Conservation (phyloP, 2,888 invertebrate species). For the Acrobasis repandana region DNA sequence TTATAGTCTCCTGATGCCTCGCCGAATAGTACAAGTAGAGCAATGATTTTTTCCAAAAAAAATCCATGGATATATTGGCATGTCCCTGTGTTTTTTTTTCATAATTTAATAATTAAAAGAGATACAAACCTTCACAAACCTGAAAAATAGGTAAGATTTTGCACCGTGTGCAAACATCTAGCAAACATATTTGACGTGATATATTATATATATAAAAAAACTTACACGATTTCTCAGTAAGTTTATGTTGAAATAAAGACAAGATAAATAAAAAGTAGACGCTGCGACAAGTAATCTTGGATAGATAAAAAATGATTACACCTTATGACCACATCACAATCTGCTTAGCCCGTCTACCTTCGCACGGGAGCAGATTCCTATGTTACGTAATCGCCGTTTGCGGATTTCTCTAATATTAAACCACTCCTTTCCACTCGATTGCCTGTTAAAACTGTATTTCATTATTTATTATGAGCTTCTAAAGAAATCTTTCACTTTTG, state of each 20-base stretch:
- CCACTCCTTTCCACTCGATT: conserved; percentile 13
- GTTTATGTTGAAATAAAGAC: background rate
- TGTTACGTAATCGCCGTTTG: conserved; percentile 29
- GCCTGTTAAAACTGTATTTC: background rate
- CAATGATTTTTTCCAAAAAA: no score
- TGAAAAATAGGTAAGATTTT: no score
- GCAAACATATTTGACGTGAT: no score
- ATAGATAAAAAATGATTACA: conserved; percentile 9
- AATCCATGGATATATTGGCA: no score
- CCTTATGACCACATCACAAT: conserved; percentile 5
- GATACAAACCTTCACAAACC: no score
- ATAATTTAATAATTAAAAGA: no score
- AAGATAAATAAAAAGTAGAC: background rate
- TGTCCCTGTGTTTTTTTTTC: no score
- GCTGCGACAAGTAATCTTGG: background rate
- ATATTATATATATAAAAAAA: no score
- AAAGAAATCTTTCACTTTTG: conserved; percentile 1
- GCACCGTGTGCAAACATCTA: no score
- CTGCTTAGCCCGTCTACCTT: background rate
- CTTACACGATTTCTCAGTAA: background rate
- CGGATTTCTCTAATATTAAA: conserved; percentile 22
- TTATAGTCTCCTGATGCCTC: no score
- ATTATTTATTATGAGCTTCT: background rate
- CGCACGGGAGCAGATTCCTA: conserved; percentile 29
- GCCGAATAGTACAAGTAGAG: no score